Evolutionary conservation across 2,888 invertebrate genomes (phyloP).

Genomic region (Acanthosepion pharaonis): DNA sequence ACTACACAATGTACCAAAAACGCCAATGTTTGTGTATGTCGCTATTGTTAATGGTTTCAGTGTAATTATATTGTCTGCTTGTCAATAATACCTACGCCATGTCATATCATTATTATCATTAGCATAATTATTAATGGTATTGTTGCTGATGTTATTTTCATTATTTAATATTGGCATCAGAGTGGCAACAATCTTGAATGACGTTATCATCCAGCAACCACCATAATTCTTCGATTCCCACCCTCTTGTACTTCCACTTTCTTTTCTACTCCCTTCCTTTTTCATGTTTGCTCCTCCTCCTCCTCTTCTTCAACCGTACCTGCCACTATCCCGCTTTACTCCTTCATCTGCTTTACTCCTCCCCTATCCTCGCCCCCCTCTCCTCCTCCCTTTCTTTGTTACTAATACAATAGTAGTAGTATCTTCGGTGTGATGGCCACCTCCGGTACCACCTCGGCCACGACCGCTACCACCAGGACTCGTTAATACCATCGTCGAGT

Average conservation of each 20-base stretch:
- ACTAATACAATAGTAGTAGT: not conserved
- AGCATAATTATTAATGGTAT: not conserved
- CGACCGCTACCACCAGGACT: not conserved
- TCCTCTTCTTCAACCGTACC: not conserved
- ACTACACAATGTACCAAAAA: not conserved
- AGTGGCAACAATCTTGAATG: slow-evolving; percentile 2
- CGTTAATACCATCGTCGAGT: not conserved
- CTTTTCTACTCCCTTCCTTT: not conserved
- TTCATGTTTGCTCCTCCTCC: not conserved
- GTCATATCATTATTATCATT: not conserved
- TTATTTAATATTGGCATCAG: not conserved
- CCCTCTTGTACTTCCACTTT: not conserved
- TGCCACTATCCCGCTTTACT: not conserved
- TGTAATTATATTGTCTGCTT: too few relatives aligned
- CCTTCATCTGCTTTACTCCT: not conserved
- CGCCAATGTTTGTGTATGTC: not conserved
- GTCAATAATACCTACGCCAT: not conserved
- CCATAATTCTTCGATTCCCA: not conserved
- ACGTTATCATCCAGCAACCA: slow-evolving; percentile 34
- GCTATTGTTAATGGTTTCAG: too few relatives aligned
- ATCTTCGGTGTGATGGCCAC: not conserved
- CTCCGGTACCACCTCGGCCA: not conserved
- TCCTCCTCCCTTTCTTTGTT: slow-evolving; percentile 17
- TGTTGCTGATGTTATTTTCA: not conserved
- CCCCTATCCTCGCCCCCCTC: not conserved